Base-by-base conservation (phyloP, 1,140 invertebrate species). In the Theocolax elegans region DNA sequence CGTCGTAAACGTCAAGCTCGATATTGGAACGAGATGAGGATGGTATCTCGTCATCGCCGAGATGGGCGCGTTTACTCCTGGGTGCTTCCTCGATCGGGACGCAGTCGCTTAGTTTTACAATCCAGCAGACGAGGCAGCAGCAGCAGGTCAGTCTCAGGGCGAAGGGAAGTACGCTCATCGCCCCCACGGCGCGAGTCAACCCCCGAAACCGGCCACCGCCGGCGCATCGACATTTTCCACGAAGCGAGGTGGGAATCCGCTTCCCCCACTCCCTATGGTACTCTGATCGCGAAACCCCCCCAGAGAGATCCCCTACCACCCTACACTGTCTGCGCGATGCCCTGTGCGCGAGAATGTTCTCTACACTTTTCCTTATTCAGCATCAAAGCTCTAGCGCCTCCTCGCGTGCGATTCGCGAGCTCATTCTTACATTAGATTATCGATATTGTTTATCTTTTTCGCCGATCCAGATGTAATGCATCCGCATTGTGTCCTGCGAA, bases 101-200 rank as follows among this genome's bases (percentile, higher is more conserved):
- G 68, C 70, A 72, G 58, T 21, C 40, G 73, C 6, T 44, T 12
- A n/a, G 31, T 35, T 35, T 46, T 44, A 17, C 25, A n/a, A n/a
- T 66, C 63, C 65, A 44, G 54, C 46, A 72, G 53, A 69, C 70
- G 72, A 46, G 6, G 25, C 51, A 29, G 17, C 74, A 79, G 79
- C 78, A 80, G 78, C 77, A 80, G 79, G 79, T 81, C 76, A 81
- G 79, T 85, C 79, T 82, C 79, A 83, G 82, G 80, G 78, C 82
- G 77, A 81, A 81, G 77, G 81, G 82, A 85, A 84, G 75, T 79
- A 79, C 81, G 82, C 84, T 85, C 85, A 86, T 85, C 85, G 83
- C 85, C 85, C 82, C 81, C 83, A 79, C 81, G 84, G 84, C 85
- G 83, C 35, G 80, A 83, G 80, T 83, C 82, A 83, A 81, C 82